Conservation (phyloP, 2,888 invertebrate species). For the Ommatoiulus sabulosus region DNA sequence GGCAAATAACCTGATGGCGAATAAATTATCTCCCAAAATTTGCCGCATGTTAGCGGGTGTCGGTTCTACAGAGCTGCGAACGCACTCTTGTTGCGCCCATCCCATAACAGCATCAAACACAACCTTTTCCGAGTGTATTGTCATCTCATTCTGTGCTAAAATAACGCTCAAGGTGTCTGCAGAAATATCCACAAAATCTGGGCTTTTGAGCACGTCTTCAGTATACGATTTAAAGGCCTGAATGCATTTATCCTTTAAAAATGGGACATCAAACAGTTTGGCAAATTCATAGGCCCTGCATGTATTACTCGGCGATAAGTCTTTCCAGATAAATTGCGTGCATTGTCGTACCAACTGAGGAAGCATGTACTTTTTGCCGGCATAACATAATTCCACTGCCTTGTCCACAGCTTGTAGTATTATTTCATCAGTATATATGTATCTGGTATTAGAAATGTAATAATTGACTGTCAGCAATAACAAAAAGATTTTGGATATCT, state of each 20-base stretch:
- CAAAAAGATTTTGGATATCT: too few relatives aligned
- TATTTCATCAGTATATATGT: constrained; percentile 85
- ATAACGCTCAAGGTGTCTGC: constrained; percentile 80
- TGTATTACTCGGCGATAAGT: constrained; percentile 82
- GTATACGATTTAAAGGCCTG: constrained; percentile 68
- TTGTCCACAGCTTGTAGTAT: constrained; percentile 85
- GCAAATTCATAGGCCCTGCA: constrained; percentile 89
- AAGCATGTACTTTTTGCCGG: constrained; percentile 88
- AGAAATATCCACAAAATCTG: constrained; percentile 83
- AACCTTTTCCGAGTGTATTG: constrained; percentile 81
- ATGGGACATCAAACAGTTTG: constrained; percentile 84
- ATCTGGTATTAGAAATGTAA: constrained; percentile 69
- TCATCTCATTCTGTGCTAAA: constrained; percentile 79
- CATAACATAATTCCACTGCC: constrained; percentile 88
- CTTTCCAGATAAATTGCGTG: constrained; percentile 85
- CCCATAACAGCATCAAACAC: constrained; percentile 80
- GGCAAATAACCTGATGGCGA: constrained; percentile 77
- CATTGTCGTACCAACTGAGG: constrained; percentile 86
- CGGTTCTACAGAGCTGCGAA: constrained; percentile 67
- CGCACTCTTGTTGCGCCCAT: constrained; percentile 74
- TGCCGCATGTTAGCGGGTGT: constrained; percentile 61
- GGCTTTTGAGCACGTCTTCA: constrained; percentile 79
- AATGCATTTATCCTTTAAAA: constrained; percentile 83
- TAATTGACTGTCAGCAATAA: too few relatives aligned
- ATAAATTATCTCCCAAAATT: constrained; percentile 59